These are phyloP conservation scores for Apostichopus parvimensis DNA, from an alignment of 35 echinoderm and acorn worm genomes.

Conservation along the genomic window DNA sequence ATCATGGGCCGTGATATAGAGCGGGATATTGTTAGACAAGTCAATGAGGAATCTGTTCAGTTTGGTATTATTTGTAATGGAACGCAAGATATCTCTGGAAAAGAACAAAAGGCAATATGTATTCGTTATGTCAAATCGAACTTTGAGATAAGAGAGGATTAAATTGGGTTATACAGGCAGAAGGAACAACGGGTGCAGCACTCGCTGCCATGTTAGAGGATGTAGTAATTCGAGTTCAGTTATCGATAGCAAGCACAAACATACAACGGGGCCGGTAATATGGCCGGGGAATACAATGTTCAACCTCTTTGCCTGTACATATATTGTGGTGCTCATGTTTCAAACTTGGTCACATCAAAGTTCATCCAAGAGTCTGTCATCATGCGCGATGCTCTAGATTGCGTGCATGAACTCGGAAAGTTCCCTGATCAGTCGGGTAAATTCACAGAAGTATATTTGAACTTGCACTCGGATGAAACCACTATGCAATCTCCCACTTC, in stretches of 20 bases:
- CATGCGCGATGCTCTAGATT: constrained; percentile 25
- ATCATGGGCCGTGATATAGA: background rate
- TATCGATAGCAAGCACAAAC: background rate
- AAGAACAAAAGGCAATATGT: constrained; percentile 36
- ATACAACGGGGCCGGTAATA: background rate
- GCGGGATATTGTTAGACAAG: background rate
- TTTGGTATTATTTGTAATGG: constrained; percentile 49
- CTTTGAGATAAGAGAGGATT: constrained; percentile 10
- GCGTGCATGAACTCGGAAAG: constrained; percentile 30
- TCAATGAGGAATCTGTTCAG: constrained; percentile 36
- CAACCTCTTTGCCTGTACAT: constrained; percentile 36
- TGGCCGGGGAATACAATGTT: background rate
- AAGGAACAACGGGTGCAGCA: background rate
- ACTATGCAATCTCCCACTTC: constrained; percentile 13
- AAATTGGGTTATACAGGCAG: background rate
- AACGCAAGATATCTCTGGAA: constrained; percentile 18
- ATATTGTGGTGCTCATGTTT: constrained; percentile 21
- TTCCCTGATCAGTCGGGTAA: too few species aligned
- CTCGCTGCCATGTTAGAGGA: constrained; percentile 1
- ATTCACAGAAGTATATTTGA: background rate
- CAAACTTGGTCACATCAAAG: background rate
- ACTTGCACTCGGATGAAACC: constrained; percentile 30
- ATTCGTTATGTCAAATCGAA: constrained; percentile 41
- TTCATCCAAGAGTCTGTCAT: background rate
- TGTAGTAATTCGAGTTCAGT: constrained; percentile 9